phyloP scores from a whole-genome alignment of 1,140 invertebrate genomes.

The Heliconius hewitsoni region DNA sequence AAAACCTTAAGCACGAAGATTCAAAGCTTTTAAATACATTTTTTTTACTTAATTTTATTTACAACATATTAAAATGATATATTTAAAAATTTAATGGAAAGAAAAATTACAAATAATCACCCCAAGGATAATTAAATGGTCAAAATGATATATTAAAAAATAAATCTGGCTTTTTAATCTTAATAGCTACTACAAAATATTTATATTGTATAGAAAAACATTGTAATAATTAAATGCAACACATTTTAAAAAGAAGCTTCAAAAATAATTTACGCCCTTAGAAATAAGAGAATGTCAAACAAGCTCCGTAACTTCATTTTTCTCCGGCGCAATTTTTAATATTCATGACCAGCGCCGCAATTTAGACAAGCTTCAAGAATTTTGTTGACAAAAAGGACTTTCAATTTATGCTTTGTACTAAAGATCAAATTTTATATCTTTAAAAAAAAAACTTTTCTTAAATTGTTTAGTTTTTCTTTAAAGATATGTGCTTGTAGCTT shows the following conservation, averaged over 20 bases:
- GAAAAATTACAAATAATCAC: no score
- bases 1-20: not conserved
- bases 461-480: not conserved
- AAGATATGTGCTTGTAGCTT: not conserved
- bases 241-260: slow-evolving; percentile 1
- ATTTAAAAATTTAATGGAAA: no score
- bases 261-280: not conserved
- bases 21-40: no score
- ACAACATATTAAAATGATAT: no score
- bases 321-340: slow-evolving; percentile 12
- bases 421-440: not conserved
- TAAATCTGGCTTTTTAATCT: not conserved
- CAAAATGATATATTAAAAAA: no score
- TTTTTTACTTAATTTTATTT: no score
- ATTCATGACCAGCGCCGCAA: slow-evolving; percentile 22
- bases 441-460: not conserved
- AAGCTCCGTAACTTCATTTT: slow-evolving; percentile 10
- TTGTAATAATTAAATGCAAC: not conserved
- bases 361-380: slow-evolving; percentile 14
- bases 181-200: not conserved
- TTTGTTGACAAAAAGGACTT: slow-evolving; percentile 14
- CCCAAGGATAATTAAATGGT: no score
- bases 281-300: slow-evolving; percentile 7
- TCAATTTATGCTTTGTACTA: slow-evolving; percentile 3
- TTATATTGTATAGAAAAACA: not conserved